Evolutionary conservation across 92 coral and sea anemone species (phyloP), one percentile per base, ranked within the genome.

Genomic region (Epizoanthus illoricatus): DNA sequence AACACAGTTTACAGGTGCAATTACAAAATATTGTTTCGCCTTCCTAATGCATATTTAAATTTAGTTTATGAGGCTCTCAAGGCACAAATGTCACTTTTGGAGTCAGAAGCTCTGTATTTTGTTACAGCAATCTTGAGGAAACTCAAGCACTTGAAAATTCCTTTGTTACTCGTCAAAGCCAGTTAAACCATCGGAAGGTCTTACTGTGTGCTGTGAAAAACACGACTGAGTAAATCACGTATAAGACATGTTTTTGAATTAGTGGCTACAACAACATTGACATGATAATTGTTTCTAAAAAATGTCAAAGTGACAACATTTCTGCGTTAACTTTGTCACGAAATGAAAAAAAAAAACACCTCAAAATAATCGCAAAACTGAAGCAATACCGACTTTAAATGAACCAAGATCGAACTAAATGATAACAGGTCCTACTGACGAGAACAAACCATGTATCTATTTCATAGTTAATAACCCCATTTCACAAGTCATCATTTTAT

Each of bases 121-220:
- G 57, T 40, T 76, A 61, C 67, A n/a, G n/a, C n/a, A 58, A 42
- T n/a, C 66, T 75, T 10, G 11, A 18, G 15, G 20, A 21, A 67
- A 75, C 81, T 75, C 58, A 76, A 42, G 70, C 23, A 41, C 81
- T 76, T 76, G 20, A 76, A 60, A 42, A 62, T 61, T 16, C 47
- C 5, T 61, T 60, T 42, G 15, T 13, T 23, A 36, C 49, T 39
- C 57, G 23, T 41, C 52, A 43, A 62, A 62, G 47, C 43, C 12
- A 5, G 54, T 76, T 76, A 76, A 61, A 62, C 13, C 42, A 40
- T 17, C 81, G 81, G 81, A 76, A 76, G 71, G 20, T 8, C 13
- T 42, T 40, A 45, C 8, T 45, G 40, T n/a, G 13, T 60, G 18
- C 2, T 4, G 19, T 41, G 56, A 9, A 67, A 67, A 20, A 52